Percentiles rank a stretch among this genome's conserved stretches.
Evolutionary conservation across 2,888 invertebrate genomes (phyloP).

Genomic region (Galerucella nymphaeae): DNA sequence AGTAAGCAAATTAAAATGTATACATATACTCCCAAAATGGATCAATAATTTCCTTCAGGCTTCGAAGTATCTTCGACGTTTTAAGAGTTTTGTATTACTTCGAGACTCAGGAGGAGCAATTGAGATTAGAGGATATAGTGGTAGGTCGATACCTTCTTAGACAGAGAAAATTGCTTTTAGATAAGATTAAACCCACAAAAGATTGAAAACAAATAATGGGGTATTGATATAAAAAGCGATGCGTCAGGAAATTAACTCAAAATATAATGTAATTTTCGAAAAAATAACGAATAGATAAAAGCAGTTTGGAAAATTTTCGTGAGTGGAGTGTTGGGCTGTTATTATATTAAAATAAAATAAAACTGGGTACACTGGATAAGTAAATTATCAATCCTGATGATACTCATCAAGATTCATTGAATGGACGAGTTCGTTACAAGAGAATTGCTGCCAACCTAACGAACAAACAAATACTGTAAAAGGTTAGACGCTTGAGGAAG

Average conservation of each 20-base stretch:
- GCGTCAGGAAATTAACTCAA: not conserved
- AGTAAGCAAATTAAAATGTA: not conserved
- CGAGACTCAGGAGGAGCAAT: not conserved
- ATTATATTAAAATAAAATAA: too few relatives aligned
- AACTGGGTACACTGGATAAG: too few relatives aligned
- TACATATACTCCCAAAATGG: not conserved
- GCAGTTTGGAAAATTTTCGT: too few relatives aligned
- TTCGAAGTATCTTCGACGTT: not conserved
- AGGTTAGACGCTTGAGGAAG: too few relatives aligned
- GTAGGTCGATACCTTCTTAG: not conserved
- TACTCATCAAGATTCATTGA: too few relatives aligned
- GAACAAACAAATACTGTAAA: too few relatives aligned
- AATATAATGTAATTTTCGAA: too few relatives aligned
- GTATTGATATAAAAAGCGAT: not conserved
- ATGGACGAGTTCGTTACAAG: too few relatives aligned
- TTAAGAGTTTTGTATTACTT: not conserved
- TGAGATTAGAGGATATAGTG: not conserved
- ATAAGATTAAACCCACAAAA: not conserved
- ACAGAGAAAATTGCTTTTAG: not conserved
- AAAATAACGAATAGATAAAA: too few relatives aligned
- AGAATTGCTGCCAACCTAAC: too few relatives aligned
- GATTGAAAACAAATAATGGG: not conserved
- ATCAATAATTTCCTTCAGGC: not conserved
- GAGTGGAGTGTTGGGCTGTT: too few relatives aligned
- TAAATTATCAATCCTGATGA: too few relatives aligned